Evolutionary conservation across 2,888 invertebrate genomes (phyloP).

Genomic region (Frankliniella fusca): DNA sequence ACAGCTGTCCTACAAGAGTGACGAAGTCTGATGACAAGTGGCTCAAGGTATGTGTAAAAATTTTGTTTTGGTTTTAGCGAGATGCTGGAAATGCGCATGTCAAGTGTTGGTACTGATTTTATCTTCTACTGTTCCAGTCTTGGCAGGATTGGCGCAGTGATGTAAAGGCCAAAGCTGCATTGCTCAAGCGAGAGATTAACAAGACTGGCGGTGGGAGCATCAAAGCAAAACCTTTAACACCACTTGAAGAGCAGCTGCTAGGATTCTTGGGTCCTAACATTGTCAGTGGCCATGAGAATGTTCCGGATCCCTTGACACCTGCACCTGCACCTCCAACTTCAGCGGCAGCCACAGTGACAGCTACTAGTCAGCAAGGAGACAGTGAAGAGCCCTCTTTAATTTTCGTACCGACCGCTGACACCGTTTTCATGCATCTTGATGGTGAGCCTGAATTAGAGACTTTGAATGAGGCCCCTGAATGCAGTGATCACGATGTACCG

Average conservation of each 20-base stretch:
- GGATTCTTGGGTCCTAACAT: neutral
- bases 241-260: conserved; percentile 11
- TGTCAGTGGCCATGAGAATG: conserved; percentile 4
- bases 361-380: neutral
- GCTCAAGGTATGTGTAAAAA: neutral
- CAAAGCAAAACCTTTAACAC: neutral
- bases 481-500: too few relatives aligned
- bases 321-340: neutral
- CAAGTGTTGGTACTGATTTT: neutral
- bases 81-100: neutral
- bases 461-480: neutral
- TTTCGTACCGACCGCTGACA: neutral
- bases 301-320: conserved; percentile 4
- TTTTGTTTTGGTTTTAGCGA: neutral
- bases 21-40: conserved; percentile 15
- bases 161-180: neutral
- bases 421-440: neutral
- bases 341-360: neutral
- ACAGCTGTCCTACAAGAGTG: conserved; percentile 8
- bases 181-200: neutral
- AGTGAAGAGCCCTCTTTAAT: neutral
- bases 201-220: neutral
- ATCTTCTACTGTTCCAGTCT: conserved; percentile 6
- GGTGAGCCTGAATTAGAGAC: neutral
- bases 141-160: conserved; percentile 7